Evolutionary conservation across 1,140 invertebrate species (phyloP), one percentile per base, ranked within the genome.

Genomic region (Orius laevigatus): DNA sequence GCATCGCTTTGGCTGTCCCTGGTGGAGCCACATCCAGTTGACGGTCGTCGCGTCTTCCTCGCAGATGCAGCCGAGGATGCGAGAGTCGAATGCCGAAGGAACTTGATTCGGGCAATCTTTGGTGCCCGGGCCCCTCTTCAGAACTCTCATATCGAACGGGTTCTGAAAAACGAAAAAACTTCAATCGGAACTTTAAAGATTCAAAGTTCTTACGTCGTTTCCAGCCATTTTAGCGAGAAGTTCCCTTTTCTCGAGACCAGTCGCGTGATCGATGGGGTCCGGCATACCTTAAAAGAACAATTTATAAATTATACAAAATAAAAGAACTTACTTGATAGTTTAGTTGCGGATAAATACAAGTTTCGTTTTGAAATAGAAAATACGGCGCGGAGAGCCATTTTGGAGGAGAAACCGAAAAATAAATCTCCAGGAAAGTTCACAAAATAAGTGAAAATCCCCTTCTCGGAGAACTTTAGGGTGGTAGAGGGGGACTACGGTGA

Each of bases 61-160:
- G 67, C 94, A 98, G 62, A 97, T 75, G 67, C 94, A 98, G 46
- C 93, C 94, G 59, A 98, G 76, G 55, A 97, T 73, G 58, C 93
- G 76, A 53, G 81, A 80, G 53, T 90, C 79, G 58, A 84, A 87
- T 53, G 81, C 79, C 41, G 91, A 94, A 52, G 87, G 85, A 57
- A 98, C 79, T 56, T 90, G 60, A 57, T 84, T 96, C 31, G 94
- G 94, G 43, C 75, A 67, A 18, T 84, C 84, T 62, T 83, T 82
- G 46, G 90, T 89, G 54, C 89, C 84, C 34, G 75, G 68, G 41
- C 77, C 76, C 58, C 85, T 73, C 67, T 88, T 84, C 55, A 81
- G 61, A 1, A 81, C 74, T 65, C 79, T 79, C 71, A 89, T 75
- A 62, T 86, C 77, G 67, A 87, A 95, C 12, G 90, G 90, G 70